phyloP scores from a whole-genome alignment of 2,113 vertebrate genomes.

The Phyllostomus discolor region DNA sequence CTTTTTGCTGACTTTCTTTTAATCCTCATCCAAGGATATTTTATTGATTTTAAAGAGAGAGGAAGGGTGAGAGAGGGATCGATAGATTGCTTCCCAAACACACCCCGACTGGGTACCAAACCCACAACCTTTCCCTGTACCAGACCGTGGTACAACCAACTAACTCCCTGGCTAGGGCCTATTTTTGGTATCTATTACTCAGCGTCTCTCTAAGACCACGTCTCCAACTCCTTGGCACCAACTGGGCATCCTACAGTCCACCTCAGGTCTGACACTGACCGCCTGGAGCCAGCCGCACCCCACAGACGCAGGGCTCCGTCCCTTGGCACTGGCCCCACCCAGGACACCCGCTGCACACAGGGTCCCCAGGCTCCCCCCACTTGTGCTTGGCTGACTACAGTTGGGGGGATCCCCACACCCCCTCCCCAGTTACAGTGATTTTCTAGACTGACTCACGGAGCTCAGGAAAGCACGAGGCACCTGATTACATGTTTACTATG shows the following conservation, averaged over 20 bases:
- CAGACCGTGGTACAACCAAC: too few relatives aligned
- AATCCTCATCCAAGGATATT: too few relatives aligned
- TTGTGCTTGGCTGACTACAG: not conserved
- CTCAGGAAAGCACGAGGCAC: not conserved
- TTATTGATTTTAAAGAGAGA: too few relatives aligned
- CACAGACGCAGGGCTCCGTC: not conserved
- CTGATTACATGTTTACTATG: not conserved
- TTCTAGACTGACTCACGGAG: not conserved
- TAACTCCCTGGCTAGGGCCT: too few relatives aligned
- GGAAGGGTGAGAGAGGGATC: too few relatives aligned
- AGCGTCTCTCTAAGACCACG: not conserved
- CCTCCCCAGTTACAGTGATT: not conserved
- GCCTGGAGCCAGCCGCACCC: not conserved
- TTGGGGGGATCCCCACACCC: not conserved
- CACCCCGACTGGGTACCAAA: too few relatives aligned
- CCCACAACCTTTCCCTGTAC: too few relatives aligned
- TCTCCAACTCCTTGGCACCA: not conserved
- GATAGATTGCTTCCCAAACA: too few relatives aligned
- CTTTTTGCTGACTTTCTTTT: not conserved
- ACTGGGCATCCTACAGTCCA: not conserved
- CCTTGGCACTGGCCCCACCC: not conserved
- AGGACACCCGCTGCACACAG: not conserved
- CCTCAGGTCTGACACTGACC: not conserved
- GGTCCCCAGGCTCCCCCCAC: too few relatives aligned
- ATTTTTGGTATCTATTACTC: not conserved